Evolutionary conservation across 2,113 vertebrate species (phyloP), one percentile per base, ranked within the genome.

Genomic region (Patagioenas fasciata): DNA sequence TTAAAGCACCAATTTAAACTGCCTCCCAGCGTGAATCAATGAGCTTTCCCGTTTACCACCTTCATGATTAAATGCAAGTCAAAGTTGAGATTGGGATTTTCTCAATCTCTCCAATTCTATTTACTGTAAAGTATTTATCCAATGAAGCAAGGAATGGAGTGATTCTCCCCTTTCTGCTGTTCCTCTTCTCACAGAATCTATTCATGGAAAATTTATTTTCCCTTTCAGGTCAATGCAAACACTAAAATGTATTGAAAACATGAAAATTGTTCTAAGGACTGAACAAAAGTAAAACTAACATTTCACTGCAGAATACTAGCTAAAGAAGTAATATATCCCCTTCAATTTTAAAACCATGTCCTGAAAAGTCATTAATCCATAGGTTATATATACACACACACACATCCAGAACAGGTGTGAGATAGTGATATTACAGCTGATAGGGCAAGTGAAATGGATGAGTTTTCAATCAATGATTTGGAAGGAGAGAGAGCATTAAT

Each of bases 61-160:
- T 56, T 79, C 38, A 51, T 87, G 65, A 93, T 81, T 91, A 95
- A 93, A 84, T 44, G 57, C 34, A 91, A 84, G 65, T 64, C 89
- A 86, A 70, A 85, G 1, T 2, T 72, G 66, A 92, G 70, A 82
- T n/a, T 81, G 44, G 61, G 84, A 69, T 91, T 85, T 47, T 87
- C 78, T 62, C 73, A 71, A 10, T 62, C 56, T 86, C 56, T 91
- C 15, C 21, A 66, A 21, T 58, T 88, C 85, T 71, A 71, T 74
- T 89, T 91, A 84, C 53, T 69, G 29, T 73, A 75, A 91, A 91
- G 48, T 66, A 91, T 86, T 93, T 85, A 83, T 91, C 75, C 72
- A 89, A 66, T 34, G 36, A 87, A 94, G 54, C 32, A 95, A 85
- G 57, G 48, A 89, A 81, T 60, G 13, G 25, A 92, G 34, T 38